Evolutionary conservation across 2,888 invertebrate genomes (phyloP).

Genomic region (Drosophila lacicola): DNA sequence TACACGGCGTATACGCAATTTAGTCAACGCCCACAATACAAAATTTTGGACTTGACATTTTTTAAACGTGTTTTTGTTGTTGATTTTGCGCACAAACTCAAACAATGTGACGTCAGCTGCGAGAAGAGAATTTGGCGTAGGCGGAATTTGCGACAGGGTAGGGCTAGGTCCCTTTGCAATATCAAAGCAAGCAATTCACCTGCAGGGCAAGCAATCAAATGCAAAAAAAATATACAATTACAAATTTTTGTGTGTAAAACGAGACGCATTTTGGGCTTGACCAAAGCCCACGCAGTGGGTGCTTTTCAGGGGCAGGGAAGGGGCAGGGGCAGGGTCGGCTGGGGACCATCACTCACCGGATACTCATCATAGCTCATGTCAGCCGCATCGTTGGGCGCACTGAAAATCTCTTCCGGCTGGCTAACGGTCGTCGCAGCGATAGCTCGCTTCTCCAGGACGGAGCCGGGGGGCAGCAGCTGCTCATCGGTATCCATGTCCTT

Average conservation of each 20-base stretch:
- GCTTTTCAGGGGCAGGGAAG: neutral
- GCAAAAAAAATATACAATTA: constrained; percentile 67
- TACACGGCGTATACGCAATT: constrained; percentile 35
- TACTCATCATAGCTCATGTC: constrained; percentile 84
- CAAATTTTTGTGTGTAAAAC: constrained; percentile 61
- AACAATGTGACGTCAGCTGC: constrained; percentile 53
- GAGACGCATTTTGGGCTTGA: constrained; percentile 54
- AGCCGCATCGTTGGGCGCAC: constrained; percentile 65
- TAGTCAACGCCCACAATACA: constrained; percentile 13
- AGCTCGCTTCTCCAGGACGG: constrained; percentile 33
- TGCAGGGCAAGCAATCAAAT: constrained; percentile 73
- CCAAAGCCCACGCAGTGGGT: constrained; percentile 30
- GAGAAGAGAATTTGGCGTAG: neutral
- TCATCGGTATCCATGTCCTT: constrained; percentile 1
- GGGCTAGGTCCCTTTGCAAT: constrained; percentile 5
- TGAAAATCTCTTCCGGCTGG: constrained; percentile 81
- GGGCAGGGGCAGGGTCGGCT: neutral
- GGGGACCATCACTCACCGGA: constrained; percentile 75
- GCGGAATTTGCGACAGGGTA: neutral
- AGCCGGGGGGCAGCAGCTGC: neutral
- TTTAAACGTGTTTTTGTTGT: constrained; percentile 4
- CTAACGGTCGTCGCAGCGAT: constrained; percentile 41
- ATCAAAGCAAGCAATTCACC: constrained; percentile 53
- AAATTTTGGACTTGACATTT: constrained; percentile 18
- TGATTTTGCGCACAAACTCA: neutral